Evolutionary conservation across 2,797 vertebrate genomes (phyloP).

Genomic region (Thripadectes ignobilis): DNA sequence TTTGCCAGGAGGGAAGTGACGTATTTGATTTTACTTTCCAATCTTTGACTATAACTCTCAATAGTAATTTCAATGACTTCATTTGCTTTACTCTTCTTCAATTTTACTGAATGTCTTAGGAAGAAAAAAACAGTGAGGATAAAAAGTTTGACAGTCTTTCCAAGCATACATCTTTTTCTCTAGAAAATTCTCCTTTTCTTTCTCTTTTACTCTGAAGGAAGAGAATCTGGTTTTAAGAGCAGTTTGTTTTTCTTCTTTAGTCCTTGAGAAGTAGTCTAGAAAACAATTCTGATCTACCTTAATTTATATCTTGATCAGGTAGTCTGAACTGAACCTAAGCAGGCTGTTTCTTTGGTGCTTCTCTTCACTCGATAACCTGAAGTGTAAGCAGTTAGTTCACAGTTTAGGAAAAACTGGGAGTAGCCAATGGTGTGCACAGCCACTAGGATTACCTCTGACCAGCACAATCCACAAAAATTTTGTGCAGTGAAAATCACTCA

Average conservation of each 20-base stretch:
- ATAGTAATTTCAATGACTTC: background rate
- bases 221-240: background rate
- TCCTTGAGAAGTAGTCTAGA: background rate
- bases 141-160: background rate
- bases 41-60: background rate
- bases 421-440: background rate
- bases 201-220: background rate
- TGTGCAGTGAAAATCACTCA: background rate
- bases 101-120: background rate
- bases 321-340: background rate
- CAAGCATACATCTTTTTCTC: background rate
- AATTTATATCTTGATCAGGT: background rate
- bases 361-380: background rate
- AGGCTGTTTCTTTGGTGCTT: background rate
- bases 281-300: background rate
- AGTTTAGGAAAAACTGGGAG: background rate
- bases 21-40: background rate
- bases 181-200: background rate
- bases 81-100: background rate
- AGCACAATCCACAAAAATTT: background rate
- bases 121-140: background rate
- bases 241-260: background rate
- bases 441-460: background rate
- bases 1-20: background rate
- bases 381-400: background rate